Evolutionary conservation across 2,888 invertebrate species (phyloP), one percentile per base, ranked within the genome.

Genomic region (Torymus auratus): DNA sequence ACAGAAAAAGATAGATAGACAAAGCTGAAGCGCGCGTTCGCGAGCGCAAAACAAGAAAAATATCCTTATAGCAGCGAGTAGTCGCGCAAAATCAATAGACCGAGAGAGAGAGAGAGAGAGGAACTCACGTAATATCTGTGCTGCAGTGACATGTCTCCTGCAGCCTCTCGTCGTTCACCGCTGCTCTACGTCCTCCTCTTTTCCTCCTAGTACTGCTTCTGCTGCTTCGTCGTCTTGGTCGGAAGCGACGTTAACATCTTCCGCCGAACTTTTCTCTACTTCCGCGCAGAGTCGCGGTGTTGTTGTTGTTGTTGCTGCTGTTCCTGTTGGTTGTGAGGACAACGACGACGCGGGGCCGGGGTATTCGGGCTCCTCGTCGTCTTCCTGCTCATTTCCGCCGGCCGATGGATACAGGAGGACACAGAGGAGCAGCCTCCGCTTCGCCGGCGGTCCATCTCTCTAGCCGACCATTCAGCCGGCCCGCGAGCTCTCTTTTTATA

Each of bases 41-140:
- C 12, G n/a, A 56, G n/a, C 20, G 13, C 28, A 61, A 20, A 61
- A n/a, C 4, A 64, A 64, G 3, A 50, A 65, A 41, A 28, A 65
- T 15, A 53, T 73, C 23, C 13, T 14, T 50, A 7, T 15, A 17
- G 60, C 56, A 71, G 28, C 1, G 28, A 52, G 53, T 15, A 70
- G 15, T 50, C 10, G 60, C 12, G 50, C 13, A 69, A 52, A 75
- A 74, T 74, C 52, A 67, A 75, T 20, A 76, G 23, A 41, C 41
- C 41, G 17, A 28, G n/a, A 14, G 58, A 61, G 14, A 61, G 61
- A 14, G 61, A 14, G 62, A n/a, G 50, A 58, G 56, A 41, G 52
- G 60, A 85, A 90, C 90, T 90, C 83, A 90, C 90, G 86, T 90
- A 90, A 85, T 90, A 90, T 86, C 89, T 89, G 85, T 90, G 90